Evolutionary conservation across 2,113 vertebrate species (phyloP), one percentile per base, ranked within the genome.

Genomic region (Panthera uncia): DNA sequence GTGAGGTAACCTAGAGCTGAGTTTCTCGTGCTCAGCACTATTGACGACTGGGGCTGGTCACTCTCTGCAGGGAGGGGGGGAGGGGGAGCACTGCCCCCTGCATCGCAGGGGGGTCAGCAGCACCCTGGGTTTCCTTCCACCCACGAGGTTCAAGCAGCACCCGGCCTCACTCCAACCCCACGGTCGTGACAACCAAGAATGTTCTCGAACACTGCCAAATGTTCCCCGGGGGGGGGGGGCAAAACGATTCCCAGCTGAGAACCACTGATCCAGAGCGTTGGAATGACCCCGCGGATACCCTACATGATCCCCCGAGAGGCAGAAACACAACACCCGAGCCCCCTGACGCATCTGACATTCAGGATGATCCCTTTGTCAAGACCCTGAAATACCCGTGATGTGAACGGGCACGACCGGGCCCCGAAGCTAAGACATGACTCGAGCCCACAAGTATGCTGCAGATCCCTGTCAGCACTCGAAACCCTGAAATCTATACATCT

Each of bases 391-490:
- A 55, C 36, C 83, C 16, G 0, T 33, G 52, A 63, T 25, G 63
- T 50, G 45, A 91, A 78, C 2, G 0, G 38, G 48, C 38, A 7
- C 5, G 0, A 25, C 7, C 0, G 52, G 79, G 81, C 76, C 79
- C 33, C 48, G 57, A 76, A 41, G 33, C 19, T 3, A 23, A 86
- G 50, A 27, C 63, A 68, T 97, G 95, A 93, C 76, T 69, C 36
- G 52, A 95, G 83, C 89, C 97, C 96, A 90, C 93, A 83, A 76
- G 79, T 31, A 93, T 57, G 90, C 15, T 9, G 1, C 38, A 19
- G 19, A 29, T 73, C 84, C 74, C 48, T 0, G 33, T 27, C 33
- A 63, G 81, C 38, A 10, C 89, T 15, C 2, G 1, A 48, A 91
- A 86, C 4, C 94, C 91, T 85, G 82, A 94, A 95, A 97, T 87